These are phyloP conservation scores for Drosophila parthenogenetica DNA, from an alignment of 2,888 invertebrate species.

Conservation along the genomic window DNA sequence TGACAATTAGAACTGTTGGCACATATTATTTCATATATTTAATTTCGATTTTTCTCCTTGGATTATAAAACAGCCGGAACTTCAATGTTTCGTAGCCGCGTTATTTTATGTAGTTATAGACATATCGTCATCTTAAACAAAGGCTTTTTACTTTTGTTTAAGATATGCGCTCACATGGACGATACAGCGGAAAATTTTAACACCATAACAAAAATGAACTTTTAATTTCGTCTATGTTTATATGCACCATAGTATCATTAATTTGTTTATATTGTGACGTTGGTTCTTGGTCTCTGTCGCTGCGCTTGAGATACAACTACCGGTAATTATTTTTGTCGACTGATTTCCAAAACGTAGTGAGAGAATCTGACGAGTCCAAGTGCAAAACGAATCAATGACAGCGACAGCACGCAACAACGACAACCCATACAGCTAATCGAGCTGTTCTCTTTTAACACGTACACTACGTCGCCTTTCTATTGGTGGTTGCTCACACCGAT, in stretches of 20 bases:
- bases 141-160: neutral
- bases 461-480: constrained; percentile 2
- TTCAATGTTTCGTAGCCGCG: neutral
- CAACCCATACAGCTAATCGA: constrained; percentile 49
- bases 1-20: constrained; percentile 59
- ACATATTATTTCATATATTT: constrained; percentile 69
- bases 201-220: constrained; percentile 29
- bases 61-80: constrained; percentile 32
- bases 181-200: constrained; percentile 26
- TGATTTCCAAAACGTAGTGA: constrained; percentile 84
- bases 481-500: constrained; percentile 52
- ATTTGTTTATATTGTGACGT: constrained; percentile 1
- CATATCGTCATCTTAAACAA: neutral
- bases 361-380: constrained; percentile 74
- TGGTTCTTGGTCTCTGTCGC: constrained; percentile 58
- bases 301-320: constrained; percentile 83
- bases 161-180: constrained; percentile 17
- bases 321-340: constrained; percentile 85
- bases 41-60: constrained; percentile 34
- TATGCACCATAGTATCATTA: constrained; percentile 24
- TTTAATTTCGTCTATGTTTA: constrained; percentile 27
- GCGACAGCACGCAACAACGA: constrained; percentile 54
- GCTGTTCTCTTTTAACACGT: constrained; percentile 59
- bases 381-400: constrained; percentile 76
- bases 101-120: constrained; percentile 35